Evolutionary conservation across 2,888 invertebrate genomes (phyloP), one percentile per base, ranked within the genome.

Genomic region (Scaptomyza caliginosa): DNA sequence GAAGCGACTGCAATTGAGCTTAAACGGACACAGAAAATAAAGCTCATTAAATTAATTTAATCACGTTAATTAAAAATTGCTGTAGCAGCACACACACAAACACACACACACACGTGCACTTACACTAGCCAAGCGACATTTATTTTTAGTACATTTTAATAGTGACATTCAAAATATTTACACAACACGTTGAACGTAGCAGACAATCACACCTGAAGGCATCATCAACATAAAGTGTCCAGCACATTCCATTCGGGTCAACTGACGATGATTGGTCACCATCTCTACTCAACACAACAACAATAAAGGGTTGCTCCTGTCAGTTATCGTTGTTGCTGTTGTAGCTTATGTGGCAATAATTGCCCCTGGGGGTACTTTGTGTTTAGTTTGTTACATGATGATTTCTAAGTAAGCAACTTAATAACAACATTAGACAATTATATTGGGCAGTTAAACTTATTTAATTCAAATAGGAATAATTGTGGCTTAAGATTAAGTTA

Each of bases 111-210:
- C 39, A 24, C 24, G 32, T 24, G 42, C 34, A 21, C 28, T 36
- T 13, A 4, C 17, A 19, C 36, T 24, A 40, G 38, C 39, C 24
- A 56, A 8, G 6, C 48, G 52, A 23, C 64, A 60, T 73, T 81
- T 79, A 72, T 71, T 77, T 74, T 79, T 81, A 77, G 46, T 81
- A 70, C 84, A 76, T 75, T 85, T 81, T 72, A 80, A 88, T 84
- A 77, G 88, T 85, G 81, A 57, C 77, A 74, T 66, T 46, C 67
- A 73, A 79, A 88, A 88, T 88, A 84, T 87, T 88, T 82, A 77
- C 81, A 77, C 89, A 85, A 71, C 73, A 68, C 74, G 78, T 66
- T 36, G 51, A 57, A 56, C 62, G 34, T 16, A 73, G n/a, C 17
- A n/a, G n/a, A 71, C 7, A 30, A 5, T 5, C 16, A 19, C 39